These are phyloP conservation scores for Verasper variegatus DNA, from an alignment of 2,113 vertebrate genomes.

Conservation along the genomic window DNA sequence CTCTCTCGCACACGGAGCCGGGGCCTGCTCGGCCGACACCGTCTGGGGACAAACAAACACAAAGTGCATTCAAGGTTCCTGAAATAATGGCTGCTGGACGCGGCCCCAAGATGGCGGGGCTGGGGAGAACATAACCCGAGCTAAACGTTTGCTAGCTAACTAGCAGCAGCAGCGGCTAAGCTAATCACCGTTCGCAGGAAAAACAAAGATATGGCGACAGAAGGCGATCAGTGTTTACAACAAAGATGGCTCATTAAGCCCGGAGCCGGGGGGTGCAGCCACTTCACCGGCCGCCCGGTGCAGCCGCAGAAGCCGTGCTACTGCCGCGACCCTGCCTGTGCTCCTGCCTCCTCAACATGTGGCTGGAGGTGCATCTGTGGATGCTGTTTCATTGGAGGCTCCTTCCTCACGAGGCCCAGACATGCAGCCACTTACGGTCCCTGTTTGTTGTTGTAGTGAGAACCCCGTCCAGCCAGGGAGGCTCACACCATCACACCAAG, in stretches of 20 bases:
- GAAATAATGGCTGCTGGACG: slow-evolving; percentile 88
- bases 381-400: slow-evolving; percentile 8
- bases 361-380: slow-evolving; percentile 31
- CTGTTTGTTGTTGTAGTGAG: not conserved
- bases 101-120: slow-evolving; percentile 90
- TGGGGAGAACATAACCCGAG: slow-evolving; percentile 76
- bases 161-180: slow-evolving; percentile 47
- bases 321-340: too few relatives aligned
- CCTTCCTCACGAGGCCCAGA: slow-evolving; percentile 12
- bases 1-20: not conserved
- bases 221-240: not conserved
- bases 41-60: not conserved
- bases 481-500: too few relatives aligned
- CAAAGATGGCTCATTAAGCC: not conserved
- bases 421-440: too few relatives aligned
- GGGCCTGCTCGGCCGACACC: not conserved
- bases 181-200: slow-evolving; percentile 39
- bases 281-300: too few relatives aligned
- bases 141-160: slow-evolving; percentile 55
- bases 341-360: slow-evolving; percentile 61
- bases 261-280: not conserved
- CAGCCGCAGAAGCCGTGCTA: not conserved
- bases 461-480: too few relatives aligned
- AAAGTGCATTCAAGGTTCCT: slow-evolving; percentile 65
- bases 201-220: not conserved